phyloP scores from a whole-genome alignment of 64 coral and sea anemone genomes.

The Dendronephthya gigantea region DNA sequence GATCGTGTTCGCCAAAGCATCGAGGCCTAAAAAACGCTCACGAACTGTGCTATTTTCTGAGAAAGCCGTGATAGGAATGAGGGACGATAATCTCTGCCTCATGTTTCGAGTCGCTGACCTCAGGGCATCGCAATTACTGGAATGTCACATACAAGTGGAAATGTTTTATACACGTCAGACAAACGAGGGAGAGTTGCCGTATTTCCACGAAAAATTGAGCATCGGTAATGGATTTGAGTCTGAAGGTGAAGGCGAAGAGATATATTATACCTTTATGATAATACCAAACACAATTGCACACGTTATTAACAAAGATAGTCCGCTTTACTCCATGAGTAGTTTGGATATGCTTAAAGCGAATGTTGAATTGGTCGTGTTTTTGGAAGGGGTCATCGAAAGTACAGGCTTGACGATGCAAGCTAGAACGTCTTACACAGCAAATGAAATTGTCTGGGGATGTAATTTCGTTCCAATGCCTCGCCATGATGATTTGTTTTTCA shows the following conservation, averaged over 20 bases:
- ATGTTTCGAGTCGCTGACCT: slow-evolving; percentile 84
- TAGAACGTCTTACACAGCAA: slow-evolving; percentile 63
- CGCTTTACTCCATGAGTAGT: slow-evolving; percentile 52
- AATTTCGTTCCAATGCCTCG: slow-evolving; percentile 42
- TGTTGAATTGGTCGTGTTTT: slow-evolving; percentile 66
- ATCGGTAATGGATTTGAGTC: slow-evolving; percentile 41
- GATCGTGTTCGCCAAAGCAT: slow-evolving; percentile 80
- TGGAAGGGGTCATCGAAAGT: slow-evolving; percentile 80
- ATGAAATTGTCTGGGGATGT: slow-evolving; percentile 87
- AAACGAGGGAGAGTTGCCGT: slow-evolving; percentile 60
- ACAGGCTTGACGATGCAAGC: slow-evolving; percentile 92
- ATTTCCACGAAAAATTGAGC: slow-evolving; percentile 49
- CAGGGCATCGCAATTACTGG: slow-evolving; percentile 54
- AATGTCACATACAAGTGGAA: slow-evolving; percentile 53
- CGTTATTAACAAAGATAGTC: slow-evolving; percentile 56
- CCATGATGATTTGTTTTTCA: background rate
- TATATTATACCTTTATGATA: slow-evolving; percentile 55
- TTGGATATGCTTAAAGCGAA: slow-evolving; percentile 35
- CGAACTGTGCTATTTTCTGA: slow-evolving; percentile 64
- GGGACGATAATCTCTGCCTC: slow-evolving; percentile 62
- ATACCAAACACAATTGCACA: slow-evolving; percentile 45
- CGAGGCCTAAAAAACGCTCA: slow-evolving; percentile 56
- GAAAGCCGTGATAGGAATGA: slow-evolving; percentile 55
- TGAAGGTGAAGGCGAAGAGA: slow-evolving; percentile 23
- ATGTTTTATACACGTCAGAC: slow-evolving; percentile 42